Evolutionary conservation across 2,113 vertebrate genomes (phyloP), one percentile per base, ranked within the genome.

Genomic region (Theristicus caerulescens): DNA sequence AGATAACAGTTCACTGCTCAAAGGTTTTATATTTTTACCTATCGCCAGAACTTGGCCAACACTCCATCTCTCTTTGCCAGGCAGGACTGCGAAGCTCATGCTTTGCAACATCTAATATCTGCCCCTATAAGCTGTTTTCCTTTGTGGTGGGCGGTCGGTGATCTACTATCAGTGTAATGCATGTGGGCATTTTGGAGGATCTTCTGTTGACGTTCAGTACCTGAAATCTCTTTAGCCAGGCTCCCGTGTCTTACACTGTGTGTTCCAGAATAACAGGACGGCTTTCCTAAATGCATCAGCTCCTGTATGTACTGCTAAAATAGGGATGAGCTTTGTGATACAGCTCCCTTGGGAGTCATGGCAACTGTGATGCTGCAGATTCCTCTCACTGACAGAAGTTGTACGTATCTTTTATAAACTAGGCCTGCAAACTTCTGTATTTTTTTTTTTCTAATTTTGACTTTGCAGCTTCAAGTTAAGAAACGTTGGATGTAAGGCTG

Each of bases 311-410:
- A 5, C 80, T 67, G 84, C 92, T 93, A 20, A 93, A 83, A 36
- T 16, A 22, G 78, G 74, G 24, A 6, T 15, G 13, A 57, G 59
- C 17, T 21, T 3, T 44, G 80, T 22, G 76, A 2, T 66, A 1
- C 59, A 29, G 84, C 81, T 88, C 94, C 71, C 74, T 27, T 0
- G 82, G 96, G 92, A 94, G 84, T 1, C 94, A 92, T 95, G 96
- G 94, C 92, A 96, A 95, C 96, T 4, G 66, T 20, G 92, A 77
- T 83, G 93, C 93, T 90, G 85, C 90, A 65, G 27, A 58, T 76
- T 44, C 17, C 73, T 87, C 66, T 40, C n/a, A 1, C 82, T 74
- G 87, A 14, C 0, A 0, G 80, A 44, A 82, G 73, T 3, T 58
- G 52, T 38, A 8, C 36, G 52, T 27, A 25, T 44, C 74, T 90